Evolutionary conservation across 2,113 vertebrate genomes (phyloP).

Genomic region (Dipodomys spectabilis): DNA sequence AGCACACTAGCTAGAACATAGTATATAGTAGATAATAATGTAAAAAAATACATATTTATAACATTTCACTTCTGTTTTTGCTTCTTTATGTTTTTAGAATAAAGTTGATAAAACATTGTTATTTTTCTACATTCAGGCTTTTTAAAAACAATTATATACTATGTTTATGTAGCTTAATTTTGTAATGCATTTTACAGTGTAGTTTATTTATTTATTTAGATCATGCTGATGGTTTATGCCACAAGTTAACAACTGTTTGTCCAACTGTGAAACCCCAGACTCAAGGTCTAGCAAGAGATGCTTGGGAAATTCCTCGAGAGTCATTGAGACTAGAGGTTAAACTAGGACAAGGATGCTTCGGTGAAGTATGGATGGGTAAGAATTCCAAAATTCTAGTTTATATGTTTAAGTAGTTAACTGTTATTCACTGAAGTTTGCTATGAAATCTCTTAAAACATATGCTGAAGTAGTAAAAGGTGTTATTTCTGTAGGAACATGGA

Average conservation of each 20-base stretch:
- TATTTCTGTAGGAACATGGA: slow-evolving; percentile 93
- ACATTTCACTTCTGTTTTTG: not conserved
- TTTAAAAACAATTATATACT: slow-evolving; percentile 20
- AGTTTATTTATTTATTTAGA: slow-evolving; percentile 86
- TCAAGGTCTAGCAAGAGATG: slow-evolving; percentile 97
- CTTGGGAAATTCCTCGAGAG: slow-evolving; percentile 99
- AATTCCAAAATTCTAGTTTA: slow-evolving; percentile 20
- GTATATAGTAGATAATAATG: slow-evolving; percentile 25
- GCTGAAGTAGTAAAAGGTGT: slow-evolving; percentile 42
- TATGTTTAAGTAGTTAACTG: slow-evolving; percentile 44
- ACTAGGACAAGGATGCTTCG: slow-evolving; percentile 98
- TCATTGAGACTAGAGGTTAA: slow-evolving; percentile 97
- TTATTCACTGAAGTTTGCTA: slow-evolving; percentile 33
- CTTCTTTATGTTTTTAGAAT: slow-evolving; percentile 50
- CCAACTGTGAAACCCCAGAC: slow-evolving; percentile 99
- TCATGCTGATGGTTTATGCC: slow-evolving; percentile 97
- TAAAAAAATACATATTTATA: slow-evolving; percentile 26
- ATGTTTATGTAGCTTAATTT: slow-evolving; percentile 12
- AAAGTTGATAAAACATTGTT: not conserved
- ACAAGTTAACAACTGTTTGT: slow-evolving; percentile 96
- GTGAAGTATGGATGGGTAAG: slow-evolving; percentile 99
- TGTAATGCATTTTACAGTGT: slow-evolving; percentile 43
- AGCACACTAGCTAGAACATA: not conserved
- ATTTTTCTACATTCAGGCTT: slow-evolving; percentile 20
- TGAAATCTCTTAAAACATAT: slow-evolving; percentile 33